Conservation (phyloP, 2,888 invertebrate genomes). For the Phrixothrix hirtus region DNA sequence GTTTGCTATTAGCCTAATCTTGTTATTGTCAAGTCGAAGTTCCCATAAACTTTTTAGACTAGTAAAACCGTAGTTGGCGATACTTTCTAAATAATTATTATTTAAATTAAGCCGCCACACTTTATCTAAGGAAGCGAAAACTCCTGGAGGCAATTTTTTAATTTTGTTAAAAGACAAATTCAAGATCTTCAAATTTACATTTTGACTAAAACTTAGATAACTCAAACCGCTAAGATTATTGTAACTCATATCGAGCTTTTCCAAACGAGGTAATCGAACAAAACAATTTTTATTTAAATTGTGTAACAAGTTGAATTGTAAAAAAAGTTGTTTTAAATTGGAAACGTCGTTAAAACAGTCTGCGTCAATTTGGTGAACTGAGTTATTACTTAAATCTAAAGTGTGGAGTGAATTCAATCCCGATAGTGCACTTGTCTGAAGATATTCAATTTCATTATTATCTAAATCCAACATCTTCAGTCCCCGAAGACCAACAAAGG, state of each 20-base stretch:
- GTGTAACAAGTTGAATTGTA: conserved; percentile 6
- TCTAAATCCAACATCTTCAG: conserved; percentile 12
- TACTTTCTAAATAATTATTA: conserved; percentile 6
- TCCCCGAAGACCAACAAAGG: background rate
- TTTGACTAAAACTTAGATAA: conserved; percentile 13
- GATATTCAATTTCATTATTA: conserved; percentile 2
- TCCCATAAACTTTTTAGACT: conserved; percentile 10
- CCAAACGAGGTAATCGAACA: background rate
- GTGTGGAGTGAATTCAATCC: conserved; percentile 3
- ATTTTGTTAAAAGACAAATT: conserved; percentile 12
- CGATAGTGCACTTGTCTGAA: background rate
- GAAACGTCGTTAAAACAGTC: conserved; percentile 4
- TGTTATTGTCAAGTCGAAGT: conserved; percentile 5
- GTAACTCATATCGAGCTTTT: conserved; percentile 11
- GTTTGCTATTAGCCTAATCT: conserved; percentile 1
- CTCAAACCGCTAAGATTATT: conserved; percentile 4
- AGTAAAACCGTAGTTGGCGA: conserved; percentile 12
- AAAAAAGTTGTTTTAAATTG: conserved; percentile 4
- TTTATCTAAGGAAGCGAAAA: conserved; percentile 9
- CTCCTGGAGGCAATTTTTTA: conserved; percentile 5
- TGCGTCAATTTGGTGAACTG: background rate
- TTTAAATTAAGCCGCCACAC: conserved; percentile 12
- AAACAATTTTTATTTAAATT: conserved; percentile 9
- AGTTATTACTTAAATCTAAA: conserved; percentile 13
- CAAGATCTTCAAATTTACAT: conserved; percentile 8